Evolutionary conservation across 2,113 vertebrate species (phyloP).

Genomic region (Vicugna pacos): DNA sequence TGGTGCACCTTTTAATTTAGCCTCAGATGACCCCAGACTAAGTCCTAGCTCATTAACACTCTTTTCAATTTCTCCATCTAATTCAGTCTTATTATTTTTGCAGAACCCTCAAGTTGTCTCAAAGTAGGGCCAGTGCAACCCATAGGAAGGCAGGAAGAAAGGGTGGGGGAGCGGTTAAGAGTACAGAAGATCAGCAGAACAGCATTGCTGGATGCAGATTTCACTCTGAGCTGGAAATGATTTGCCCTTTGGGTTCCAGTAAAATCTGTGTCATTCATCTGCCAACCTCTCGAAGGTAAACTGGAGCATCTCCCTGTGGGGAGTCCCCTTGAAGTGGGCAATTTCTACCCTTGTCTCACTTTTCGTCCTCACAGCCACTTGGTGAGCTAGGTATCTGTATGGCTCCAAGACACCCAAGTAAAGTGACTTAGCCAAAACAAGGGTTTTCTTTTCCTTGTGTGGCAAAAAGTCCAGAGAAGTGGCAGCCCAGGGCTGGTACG

Average conservation of each 20-base stretch:
- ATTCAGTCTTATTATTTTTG: background rate
- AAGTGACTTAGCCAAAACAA: background rate
- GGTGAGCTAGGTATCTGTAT: background rate
- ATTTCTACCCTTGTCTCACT: background rate
- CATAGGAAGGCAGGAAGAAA: no score
- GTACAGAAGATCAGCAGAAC: fast-evolving
- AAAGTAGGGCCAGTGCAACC: background rate
- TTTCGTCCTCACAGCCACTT: background rate
- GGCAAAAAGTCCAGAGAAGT: background rate
- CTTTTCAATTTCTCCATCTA: background rate
- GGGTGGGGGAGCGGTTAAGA: background rate
- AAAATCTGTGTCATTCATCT: conserved; percentile 30
- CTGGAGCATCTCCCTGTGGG: background rate
- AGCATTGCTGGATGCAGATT: background rate
- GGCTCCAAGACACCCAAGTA: background rate
- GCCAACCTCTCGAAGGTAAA: background rate
- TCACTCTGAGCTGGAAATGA: background rate
- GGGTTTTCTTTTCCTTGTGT: background rate
- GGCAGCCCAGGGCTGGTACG: background rate
- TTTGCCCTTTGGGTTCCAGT: background rate
- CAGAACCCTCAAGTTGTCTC: background rate
- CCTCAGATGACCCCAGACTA: background rate
- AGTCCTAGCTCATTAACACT: background rate
- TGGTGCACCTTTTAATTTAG: background rate
- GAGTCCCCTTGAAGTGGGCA: background rate